These are phyloP conservation scores for Leucania comma DNA, from an alignment of 2,888 invertebrate species.

Conservation along the genomic window DNA sequence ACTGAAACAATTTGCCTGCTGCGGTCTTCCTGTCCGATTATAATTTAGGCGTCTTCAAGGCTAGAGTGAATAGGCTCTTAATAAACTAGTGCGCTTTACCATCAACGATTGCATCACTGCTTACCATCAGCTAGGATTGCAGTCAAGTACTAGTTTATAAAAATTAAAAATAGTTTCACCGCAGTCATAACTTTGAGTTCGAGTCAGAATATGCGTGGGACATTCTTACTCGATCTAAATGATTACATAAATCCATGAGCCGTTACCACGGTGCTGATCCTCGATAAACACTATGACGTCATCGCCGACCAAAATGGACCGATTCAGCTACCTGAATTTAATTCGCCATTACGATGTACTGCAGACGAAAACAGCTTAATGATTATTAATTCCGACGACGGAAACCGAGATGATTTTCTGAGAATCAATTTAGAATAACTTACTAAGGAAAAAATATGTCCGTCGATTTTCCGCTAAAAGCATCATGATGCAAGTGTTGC, in stretches of 20 bases:
- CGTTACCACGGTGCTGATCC: slow-evolving; percentile 43
- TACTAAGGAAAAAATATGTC: slow-evolving; percentile 62
- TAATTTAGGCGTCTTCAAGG: no score
- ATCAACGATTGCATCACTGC: no score
- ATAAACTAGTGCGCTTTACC: no score
- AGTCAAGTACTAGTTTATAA: no score
- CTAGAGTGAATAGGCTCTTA: no score
- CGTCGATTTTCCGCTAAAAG: slow-evolving; percentile 68
- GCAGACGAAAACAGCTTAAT: slow-evolving; percentile 54
- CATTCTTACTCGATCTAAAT: slow-evolving; percentile 47
- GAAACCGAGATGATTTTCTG: slow-evolving; percentile 59
- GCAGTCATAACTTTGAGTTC: slow-evolving; percentile 26
- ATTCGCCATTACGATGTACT: slow-evolving; percentile 51
- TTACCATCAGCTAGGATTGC: no score
- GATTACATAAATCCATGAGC: slow-evolving; percentile 44
- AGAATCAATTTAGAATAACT: slow-evolving; percentile 78
- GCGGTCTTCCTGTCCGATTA: no score
- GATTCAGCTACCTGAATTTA: slow-evolving; percentile 58
- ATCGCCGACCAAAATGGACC: slow-evolving; percentile 34
- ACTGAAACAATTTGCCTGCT: no score
- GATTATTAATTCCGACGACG: slow-evolving; percentile 56
- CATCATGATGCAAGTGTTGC: slow-evolving; percentile 62
- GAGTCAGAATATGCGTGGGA: slow-evolving; percentile 36
- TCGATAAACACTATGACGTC: slow-evolving; percentile 41
- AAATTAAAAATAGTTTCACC: not conserved